phyloP scores from a whole-genome alignment of 2,113 vertebrate species.

The Semnornis frantzii region DNA sequence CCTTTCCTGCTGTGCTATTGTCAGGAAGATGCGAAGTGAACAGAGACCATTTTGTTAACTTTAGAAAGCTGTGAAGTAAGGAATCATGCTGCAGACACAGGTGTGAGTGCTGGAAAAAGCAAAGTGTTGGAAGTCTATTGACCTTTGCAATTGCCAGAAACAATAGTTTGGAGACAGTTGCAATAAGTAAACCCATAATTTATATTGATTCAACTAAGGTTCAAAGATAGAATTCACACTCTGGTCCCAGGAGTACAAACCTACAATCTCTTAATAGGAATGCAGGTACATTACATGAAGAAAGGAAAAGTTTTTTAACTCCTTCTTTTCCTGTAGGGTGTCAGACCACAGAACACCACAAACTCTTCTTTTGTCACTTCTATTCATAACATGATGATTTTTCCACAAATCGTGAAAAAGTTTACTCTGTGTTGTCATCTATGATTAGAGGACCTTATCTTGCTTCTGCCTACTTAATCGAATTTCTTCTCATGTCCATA shows the following conservation, averaged over 20 bases:
- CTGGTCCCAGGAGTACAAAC: not conserved
- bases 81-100: not conserved
- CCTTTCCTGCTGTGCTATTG: not conserved
- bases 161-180: not conserved
- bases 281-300: not conserved
- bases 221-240: not conserved
- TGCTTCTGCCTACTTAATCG: not conserved
- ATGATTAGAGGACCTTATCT: not conserved
- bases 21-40: not conserved
- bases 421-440: not conserved
- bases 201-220: not conserved
- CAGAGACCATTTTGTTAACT: not conserved
- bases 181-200: not conserved
- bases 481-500: not conserved
- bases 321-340: not conserved
- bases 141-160: conserved; percentile 17
- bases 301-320: not conserved
- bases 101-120: not conserved
- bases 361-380: not conserved
- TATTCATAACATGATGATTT: not conserved
- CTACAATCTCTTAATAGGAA: not conserved
- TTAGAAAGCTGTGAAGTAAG: not conserved
- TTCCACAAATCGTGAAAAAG: not conserved
- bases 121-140: conserved; percentile 12
- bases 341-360: not conserved